Conservation (phyloP, 1,140 invertebrate genomes). For the Scaptomyza montana region DNA sequence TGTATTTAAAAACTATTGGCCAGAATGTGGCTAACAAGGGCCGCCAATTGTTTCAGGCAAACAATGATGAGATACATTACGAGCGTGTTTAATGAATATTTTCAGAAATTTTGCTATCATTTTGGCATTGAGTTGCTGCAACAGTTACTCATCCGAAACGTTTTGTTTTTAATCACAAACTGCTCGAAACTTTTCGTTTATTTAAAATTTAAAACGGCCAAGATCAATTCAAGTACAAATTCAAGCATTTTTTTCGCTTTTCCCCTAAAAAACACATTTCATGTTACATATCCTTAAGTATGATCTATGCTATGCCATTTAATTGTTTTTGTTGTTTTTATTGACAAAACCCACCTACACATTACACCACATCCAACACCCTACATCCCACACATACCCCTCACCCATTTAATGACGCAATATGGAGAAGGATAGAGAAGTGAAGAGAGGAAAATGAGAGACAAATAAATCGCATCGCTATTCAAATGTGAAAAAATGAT, state of each 20-base stretch:
- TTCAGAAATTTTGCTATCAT: conserved; percentile 46
- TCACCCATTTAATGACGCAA: conserved; percentile 56
- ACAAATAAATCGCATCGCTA: conserved; percentile 37
- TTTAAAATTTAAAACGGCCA: conserved; percentile 6
- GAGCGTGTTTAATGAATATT: conserved; percentile 71
- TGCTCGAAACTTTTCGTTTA: conserved; percentile 5
- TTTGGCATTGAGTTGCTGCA: conserved; percentile 66
- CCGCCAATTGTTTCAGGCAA: conserved; percentile 66
- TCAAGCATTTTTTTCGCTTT: conserved; percentile 31
- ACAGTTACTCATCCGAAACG: conserved; percentile 54
- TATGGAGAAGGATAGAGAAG: conserved; percentile 81
- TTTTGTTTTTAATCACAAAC: background rate
- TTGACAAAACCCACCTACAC: conserved; percentile 3
- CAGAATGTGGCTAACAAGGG: conserved; percentile 72
- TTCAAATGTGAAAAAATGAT: conserved; percentile 56
- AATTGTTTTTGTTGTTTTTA: conserved; percentile 21
- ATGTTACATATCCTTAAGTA: conserved; percentile 24
- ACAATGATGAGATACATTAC: conserved; percentile 66
- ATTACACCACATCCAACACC: conserved; percentile 15
- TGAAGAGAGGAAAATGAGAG: conserved; percentile 20
- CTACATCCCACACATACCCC: conserved; percentile 27
- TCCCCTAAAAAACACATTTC: background rate
- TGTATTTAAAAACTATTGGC: conserved; percentile 75
- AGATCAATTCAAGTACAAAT: conserved; percentile 28
- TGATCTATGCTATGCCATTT: conserved; percentile 6